Evolutionary conservation across 1,140 invertebrate species (phyloP).

Genomic region (Lordiphosa clarofinis): DNA sequence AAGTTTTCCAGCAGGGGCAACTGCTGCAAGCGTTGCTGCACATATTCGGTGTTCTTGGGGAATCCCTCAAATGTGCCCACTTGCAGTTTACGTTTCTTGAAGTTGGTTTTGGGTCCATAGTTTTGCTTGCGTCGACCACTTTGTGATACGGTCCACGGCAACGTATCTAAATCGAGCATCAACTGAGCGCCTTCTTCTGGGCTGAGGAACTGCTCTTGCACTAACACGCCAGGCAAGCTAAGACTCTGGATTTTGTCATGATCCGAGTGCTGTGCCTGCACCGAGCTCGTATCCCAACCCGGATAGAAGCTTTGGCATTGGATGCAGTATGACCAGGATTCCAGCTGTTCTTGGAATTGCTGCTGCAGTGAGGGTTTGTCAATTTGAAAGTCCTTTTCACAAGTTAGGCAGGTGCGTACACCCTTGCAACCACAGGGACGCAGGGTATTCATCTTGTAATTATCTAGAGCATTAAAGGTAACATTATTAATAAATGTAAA

Average conservation of each 20-base stretch:
- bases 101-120: slow-evolving; percentile 99
- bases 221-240: slow-evolving; percentile 86
- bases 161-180: slow-evolving; percentile 86
- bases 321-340: slow-evolving; percentile 87
- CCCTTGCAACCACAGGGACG: slow-evolving; percentile 95
- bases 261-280: slow-evolving; percentile 83
- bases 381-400: slow-evolving; percentile 87
- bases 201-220: slow-evolving; percentile 88
- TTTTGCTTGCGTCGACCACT: slow-evolving; percentile 98
- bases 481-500: background rate
- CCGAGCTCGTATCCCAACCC: slow-evolving; percentile 84
- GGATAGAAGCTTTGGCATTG: slow-evolving; percentile 87
- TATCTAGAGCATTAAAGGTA: no score
- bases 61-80: slow-evolving; percentile 92
- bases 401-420: slow-evolving; percentile 91
- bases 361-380: slow-evolving; percentile 79
- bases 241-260: slow-evolving; percentile 83
- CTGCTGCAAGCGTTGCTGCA: slow-evolving; percentile 89
- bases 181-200: slow-evolving; percentile 86
- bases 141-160: slow-evolving; percentile 95
- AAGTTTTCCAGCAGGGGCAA: slow-evolving; percentile 86
- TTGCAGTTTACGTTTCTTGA: slow-evolving; percentile 94
- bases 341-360: slow-evolving; percentile 80
- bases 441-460: slow-evolving; percentile 83
- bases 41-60: slow-evolving; percentile 88